phyloP scores from a whole-genome alignment of 1,140 invertebrate genomes.

The Homalodisca vitripennis region DNA sequence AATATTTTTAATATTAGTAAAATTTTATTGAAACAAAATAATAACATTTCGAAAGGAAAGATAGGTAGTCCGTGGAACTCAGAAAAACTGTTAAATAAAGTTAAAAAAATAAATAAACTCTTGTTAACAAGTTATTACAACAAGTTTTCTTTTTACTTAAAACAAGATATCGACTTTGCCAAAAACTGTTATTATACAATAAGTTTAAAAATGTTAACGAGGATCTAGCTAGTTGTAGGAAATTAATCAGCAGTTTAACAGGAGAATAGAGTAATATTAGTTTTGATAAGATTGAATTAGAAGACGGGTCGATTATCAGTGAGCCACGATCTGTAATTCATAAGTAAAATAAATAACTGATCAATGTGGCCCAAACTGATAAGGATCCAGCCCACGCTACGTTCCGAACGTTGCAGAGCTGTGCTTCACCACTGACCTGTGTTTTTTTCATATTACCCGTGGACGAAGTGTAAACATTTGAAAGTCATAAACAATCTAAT shows the following conservation, averaged over 20 bases:
- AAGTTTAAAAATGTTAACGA: not conserved
- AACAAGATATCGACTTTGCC: conserved; percentile 1
- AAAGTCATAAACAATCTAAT: not conserved
- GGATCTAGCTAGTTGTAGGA: not conserved
- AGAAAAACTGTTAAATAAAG: not conserved
- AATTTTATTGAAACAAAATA: not conserved
- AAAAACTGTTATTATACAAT: not conserved
- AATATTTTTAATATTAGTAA: not conserved
- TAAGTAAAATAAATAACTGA: not conserved
- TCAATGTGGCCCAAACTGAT: not conserved
- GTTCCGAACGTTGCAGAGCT: not conserved
- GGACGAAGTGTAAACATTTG: not conserved
- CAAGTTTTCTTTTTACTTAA: not conserved
- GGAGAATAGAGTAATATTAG: not conserved
- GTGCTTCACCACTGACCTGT: not conserved
- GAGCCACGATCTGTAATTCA: not conserved
- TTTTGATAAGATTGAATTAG: conserved; percentile 22
- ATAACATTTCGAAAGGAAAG: conserved; percentile 8
- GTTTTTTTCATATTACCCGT: no score
- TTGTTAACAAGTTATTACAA: not conserved
- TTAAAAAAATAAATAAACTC: not conserved
- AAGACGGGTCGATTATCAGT: not conserved
- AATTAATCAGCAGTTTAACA: not conserved
- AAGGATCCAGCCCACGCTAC: not conserved
- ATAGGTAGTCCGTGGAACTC: not conserved